These are phyloP conservation scores for Xanthorhoe designata DNA, from an alignment of 2,888 invertebrate genomes.

Conservation along the genomic window DNA sequence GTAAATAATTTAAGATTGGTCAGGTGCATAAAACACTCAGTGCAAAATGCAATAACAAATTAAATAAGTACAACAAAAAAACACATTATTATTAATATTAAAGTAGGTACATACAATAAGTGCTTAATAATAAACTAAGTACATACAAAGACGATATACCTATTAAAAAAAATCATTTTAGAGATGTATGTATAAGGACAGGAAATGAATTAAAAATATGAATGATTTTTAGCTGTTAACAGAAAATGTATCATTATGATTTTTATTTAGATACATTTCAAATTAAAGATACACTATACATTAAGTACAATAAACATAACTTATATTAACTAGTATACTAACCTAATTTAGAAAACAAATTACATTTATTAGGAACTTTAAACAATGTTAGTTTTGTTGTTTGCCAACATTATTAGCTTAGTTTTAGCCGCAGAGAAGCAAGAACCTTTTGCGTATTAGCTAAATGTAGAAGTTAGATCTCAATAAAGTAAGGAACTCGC, in stretches of 20 bases:
- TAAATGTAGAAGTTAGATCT: conserved; percentile 29
- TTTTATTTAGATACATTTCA: neutral
- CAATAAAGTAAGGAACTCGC: conserved; percentile 13
- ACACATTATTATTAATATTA: too few relatives aligned
- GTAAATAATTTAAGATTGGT: too few relatives aligned
- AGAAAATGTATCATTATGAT: too few relatives aligned
- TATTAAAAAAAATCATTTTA: too few relatives aligned
- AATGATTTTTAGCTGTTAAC: too few relatives aligned
- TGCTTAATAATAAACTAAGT: too few relatives aligned
- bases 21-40: too few relatives aligned
- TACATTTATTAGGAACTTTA: conserved; percentile 29
- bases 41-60: too few relatives aligned
- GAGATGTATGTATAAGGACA: too few relatives aligned
- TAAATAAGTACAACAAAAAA: too few relatives aligned
- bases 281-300: neutral
- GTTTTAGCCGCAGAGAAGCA: conserved; percentile 9
- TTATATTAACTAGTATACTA: conserved; percentile 1
- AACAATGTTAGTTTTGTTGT: conserved; percentile 26
- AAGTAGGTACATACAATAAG: too few relatives aligned
- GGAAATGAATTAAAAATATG: neutral
- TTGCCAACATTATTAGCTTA: conserved; percentile 27
- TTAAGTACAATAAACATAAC: neutral
- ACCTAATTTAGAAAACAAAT: conserved; percentile 25
- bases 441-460: conserved; percentile 15
- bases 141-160: too few relatives aligned